These are phyloP conservation scores for Penaeus japonicus DNA, from an alignment of 1,140 invertebrate genomes.

Conservation along the genomic window DNA sequence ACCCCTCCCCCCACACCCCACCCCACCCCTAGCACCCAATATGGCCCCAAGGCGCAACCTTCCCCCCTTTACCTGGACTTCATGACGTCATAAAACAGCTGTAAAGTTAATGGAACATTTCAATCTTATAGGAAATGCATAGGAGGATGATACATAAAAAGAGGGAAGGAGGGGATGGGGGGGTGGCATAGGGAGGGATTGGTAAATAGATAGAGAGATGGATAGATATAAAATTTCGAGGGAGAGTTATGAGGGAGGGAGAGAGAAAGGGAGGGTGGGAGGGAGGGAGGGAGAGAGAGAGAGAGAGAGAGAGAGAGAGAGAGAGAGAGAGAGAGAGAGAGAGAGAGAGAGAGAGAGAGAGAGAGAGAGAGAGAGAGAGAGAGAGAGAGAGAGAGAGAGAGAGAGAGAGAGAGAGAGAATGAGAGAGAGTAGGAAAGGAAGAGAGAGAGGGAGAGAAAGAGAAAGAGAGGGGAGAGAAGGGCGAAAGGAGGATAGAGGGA, in stretches of 20 bases:
- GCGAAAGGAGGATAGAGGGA: not conserved
- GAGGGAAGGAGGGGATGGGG: not conserved
- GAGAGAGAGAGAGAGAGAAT: not conserved
- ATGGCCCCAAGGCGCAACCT: too few species aligned
- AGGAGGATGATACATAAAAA: not conserved
- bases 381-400: too few species aligned
- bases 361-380: too few species aligned
- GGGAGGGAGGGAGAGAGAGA: not conserved
- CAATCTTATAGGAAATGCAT: not conserved
- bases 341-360: not conserved
- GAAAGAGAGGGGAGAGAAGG: not conserved
- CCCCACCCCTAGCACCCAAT: not conserved
- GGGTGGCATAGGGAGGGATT: not conserved
- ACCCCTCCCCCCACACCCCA: not conserved
- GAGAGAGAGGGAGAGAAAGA: not conserved
- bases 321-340: not conserved
- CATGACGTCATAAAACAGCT: not conserved
- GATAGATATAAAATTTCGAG: too few species aligned
- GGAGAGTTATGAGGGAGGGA: not conserved
- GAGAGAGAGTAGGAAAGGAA: not conserved
- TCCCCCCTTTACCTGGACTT: not conserved
- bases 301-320: not conserved
- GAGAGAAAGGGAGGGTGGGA: not conserved
- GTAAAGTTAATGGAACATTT: not conserved
- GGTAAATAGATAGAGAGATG: not conserved